Evolutionary conservation across 2,797 vertebrate genomes (phyloP).

Genomic region (Petrocephalus schoutedeni): DNA sequence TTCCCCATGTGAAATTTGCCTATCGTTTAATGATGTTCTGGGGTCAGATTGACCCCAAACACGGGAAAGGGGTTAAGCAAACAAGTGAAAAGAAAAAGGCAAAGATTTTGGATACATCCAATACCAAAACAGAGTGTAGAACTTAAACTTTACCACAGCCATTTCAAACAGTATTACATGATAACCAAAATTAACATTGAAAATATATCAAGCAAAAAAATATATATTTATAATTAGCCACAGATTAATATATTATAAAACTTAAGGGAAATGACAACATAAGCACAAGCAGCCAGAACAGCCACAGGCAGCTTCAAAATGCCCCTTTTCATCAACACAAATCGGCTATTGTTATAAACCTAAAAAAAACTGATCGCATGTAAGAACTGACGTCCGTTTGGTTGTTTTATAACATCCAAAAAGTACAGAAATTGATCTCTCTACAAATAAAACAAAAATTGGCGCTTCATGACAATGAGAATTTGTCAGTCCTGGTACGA

Average conservation of each 20-base stretch:
- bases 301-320: not conserved
- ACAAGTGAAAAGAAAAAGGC: not conserved
- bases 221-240: not conserved
- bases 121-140: not conserved
- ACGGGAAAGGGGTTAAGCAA: not conserved
- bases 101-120: not conserved
- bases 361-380: not conserved
- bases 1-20: too few species aligned
- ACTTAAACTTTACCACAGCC: not conserved
- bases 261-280: not conserved
- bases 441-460: not conserved
- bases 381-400: not conserved
- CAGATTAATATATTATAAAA: not conserved
- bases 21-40: too few species aligned
- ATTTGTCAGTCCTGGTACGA: not conserved
- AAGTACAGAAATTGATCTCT: not conserved
- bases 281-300: not conserved
- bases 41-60: too few species aligned
- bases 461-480: not conserved
- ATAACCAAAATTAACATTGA: not conserved
- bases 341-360: not conserved
- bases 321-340: not conserved
- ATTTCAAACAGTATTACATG: not conserved
- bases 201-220: not conserved
- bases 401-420: not conserved